These are phyloP conservation scores for Phyllostomus hastatus DNA, from an alignment of 2,113 vertebrate genomes.

Conservation along the genomic window DNA sequence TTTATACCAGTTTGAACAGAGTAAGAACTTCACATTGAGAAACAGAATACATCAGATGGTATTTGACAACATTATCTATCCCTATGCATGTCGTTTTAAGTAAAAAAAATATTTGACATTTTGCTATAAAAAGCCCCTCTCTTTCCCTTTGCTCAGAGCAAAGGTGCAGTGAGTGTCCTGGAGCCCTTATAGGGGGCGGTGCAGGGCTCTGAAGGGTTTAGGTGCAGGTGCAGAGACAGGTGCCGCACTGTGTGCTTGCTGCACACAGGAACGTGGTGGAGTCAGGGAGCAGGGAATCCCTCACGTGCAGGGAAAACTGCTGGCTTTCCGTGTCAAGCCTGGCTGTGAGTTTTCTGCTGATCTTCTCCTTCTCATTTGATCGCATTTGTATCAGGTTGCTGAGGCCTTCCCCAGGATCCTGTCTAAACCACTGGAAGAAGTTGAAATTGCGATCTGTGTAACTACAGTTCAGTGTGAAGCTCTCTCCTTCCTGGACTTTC, in stretches of 20 bases:
- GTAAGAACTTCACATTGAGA: not conserved
- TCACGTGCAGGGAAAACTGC: not conserved
- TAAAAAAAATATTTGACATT: not conserved
- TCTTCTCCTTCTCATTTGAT: not conserved
- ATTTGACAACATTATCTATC: not conserved
- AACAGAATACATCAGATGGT: not conserved
- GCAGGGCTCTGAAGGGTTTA: not conserved
- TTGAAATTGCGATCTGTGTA: not conserved
- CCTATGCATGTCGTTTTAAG: not conserved
- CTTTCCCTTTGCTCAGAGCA: not conserved
- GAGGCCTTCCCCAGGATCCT: not conserved
- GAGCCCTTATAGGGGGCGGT: not conserved
- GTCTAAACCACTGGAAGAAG: not conserved
- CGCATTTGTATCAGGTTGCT: not conserved
- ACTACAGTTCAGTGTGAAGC: not conserved
- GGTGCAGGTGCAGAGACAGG: not conserved
- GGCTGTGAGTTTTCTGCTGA: not conserved
- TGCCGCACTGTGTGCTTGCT: not conserved
- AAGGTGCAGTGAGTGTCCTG: not conserved
- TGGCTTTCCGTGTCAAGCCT: not conserved
- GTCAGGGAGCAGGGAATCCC: not conserved
- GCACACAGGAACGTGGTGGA: not conserved
- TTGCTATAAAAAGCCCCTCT: not conserved
- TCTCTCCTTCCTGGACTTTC: not conserved
- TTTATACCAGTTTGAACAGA: not conserved